Evolutionary conservation across 2,797 vertebrate species (phyloP), one percentile per base, ranked within the genome.

Genomic region (Acropternis orthonyx): DNA sequence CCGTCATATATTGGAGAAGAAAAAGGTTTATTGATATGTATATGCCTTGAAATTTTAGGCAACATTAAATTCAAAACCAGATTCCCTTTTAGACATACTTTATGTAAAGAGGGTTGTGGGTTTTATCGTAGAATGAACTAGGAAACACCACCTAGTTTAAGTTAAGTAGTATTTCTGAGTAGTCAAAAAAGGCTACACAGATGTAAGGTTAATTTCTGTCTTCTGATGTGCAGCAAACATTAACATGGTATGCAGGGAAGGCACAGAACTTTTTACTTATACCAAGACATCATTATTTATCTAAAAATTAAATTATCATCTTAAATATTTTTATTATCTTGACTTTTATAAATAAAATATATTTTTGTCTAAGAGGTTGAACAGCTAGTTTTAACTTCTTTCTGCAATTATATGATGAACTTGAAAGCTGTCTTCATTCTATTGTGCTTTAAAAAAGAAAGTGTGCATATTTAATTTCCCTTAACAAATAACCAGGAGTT

Each of bases 401-500:
- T 84, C 46, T 75, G 34, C 37, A 72, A 82, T 14, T 19, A 62
- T 7, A 32, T 78, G 0, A 8, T 65, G 24, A 63, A 30, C 12
- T 54, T 67, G 14, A 81, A 61, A 61, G 23, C 14, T 58, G 6
- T 46, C 27, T 63, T 76, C 44, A 48, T 72, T 41, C 21, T 55
- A 36, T 51, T 51, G 43, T 23, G 24, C 12, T 39, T 69, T 9
- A 7, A 39, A 21, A 43, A 19, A 39, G 48, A 32, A 48, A 36
- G 3, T 9, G 1, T 37, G 2, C 7, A 6, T 63, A 61, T 37
- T 90, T 80, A 69, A 54, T 62, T 73, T 77, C n/a, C 46, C 7
- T 67, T 71, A 74, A 67, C 0, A 1, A 84, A 49, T 89, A 28
- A 3, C 28, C 37, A 30, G 0, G 1, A 1, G 0, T 2, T 52